Percentiles rank a stretch among this genome's conserved stretches.
These are phyloP conservation scores for Gobionotothen gibberifrons DNA, from an alignment of 2,797 vertebrate species.

Conservation along the genomic window DNA sequence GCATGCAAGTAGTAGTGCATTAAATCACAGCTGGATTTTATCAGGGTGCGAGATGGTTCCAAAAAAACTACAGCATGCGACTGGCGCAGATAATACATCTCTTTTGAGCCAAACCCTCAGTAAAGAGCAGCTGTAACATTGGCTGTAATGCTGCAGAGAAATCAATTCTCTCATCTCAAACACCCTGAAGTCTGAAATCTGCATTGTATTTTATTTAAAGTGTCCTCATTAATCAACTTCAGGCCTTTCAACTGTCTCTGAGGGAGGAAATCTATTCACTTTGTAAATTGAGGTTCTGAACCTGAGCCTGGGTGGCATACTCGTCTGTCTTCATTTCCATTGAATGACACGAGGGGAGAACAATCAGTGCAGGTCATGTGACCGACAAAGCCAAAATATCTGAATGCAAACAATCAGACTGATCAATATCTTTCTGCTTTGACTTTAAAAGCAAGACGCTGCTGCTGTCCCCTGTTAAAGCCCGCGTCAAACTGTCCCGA, in stretches of 20 bases:
- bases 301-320: background rate
- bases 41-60: no score
- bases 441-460: conserved; percentile 1
- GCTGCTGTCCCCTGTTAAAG: background rate
- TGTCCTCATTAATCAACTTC: conserved; percentile 48
- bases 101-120: background rate
- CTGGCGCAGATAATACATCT: background rate
- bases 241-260: conserved; percentile 14
- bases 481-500: no score
- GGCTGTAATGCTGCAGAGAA: conserved; percentile 3
- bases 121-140: background rate
- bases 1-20: no score
- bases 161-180: conserved; percentile 12
- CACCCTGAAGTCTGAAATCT: conserved; percentile 17
- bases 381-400: background rate
- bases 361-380: background rate
- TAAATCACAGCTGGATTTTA: no score
- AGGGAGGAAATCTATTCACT: conserved; percentile 26
- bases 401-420: background rate
- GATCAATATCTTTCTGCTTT: conserved; percentile 2
- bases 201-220: conserved; percentile 13
- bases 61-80: no score
- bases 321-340: background rate
- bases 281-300: conserved; percentile 47
- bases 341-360: background rate